phyloP scores from a whole-genome alignment of 2,797 vertebrate species.

The Nannoperca australis region DNA sequence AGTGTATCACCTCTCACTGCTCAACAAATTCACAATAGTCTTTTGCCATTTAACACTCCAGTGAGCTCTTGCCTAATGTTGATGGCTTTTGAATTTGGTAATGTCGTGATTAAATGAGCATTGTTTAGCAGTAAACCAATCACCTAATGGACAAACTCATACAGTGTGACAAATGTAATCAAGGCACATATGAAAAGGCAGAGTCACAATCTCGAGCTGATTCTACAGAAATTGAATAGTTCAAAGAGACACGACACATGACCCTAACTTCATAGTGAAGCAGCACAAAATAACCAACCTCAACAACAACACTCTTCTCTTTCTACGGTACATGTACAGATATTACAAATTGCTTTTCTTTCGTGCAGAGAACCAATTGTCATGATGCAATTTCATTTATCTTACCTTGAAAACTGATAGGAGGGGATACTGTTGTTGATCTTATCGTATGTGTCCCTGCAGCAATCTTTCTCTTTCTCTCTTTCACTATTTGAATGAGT shows the following conservation, averaged over 20 bases:
- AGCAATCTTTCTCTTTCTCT: conserved; percentile 65
- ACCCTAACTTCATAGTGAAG: conserved; percentile 20
- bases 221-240: conserved; percentile 16
- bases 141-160: conserved; percentile 76
- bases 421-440: conserved; percentile 44
- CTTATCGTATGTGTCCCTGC: conserved; percentile 58
- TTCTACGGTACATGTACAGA: background rate
- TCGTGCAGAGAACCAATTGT: conserved; percentile 8
- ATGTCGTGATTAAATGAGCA: conserved; percentile 77
- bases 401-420: conserved; percentile 75
- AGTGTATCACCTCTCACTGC: conserved; percentile 26
- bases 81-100: conserved; percentile 78
- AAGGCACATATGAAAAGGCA: conserved; percentile 52
- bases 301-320: background rate
- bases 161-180: conserved; percentile 74
- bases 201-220: conserved; percentile 35
- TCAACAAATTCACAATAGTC: conserved; percentile 39
- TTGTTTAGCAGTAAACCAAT: conserved; percentile 70
- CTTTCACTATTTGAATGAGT: conserved; percentile 80
- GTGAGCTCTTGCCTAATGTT: conserved; percentile 59
- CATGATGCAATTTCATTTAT: conserved; percentile 42
- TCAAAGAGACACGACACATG: background rate
- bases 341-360: background rate
- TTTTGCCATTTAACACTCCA: conserved; percentile 57
- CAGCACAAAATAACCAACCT: conserved; percentile 11